A percentile compares a stretch with the other conserved stretches of the same genome.
Conservation (phyloP, 2,797 vertebrate species). For the Hirundo rustica region DNA sequence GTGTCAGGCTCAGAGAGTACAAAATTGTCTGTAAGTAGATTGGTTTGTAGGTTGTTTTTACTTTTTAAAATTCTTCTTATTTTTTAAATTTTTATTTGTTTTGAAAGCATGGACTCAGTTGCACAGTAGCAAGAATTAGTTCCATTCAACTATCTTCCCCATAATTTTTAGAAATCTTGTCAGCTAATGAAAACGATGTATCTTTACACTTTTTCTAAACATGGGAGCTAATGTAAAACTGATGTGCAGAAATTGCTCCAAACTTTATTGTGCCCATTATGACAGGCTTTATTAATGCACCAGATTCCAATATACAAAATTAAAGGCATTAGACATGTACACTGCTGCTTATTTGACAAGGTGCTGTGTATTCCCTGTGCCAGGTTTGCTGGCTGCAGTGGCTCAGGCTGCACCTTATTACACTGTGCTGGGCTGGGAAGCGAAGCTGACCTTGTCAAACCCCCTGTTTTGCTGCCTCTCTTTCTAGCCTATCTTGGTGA, state of each 20-base stretch:
- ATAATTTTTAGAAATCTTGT: not conserved
- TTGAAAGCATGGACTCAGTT: not conserved
- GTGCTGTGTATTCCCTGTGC: not conserved
- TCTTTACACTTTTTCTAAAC: not conserved
- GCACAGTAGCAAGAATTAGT: not conserved
- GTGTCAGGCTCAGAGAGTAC: not conserved
- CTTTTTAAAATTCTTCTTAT: too few relatives aligned
- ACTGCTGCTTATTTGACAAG: not conserved
- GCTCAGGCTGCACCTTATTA: not conserved
- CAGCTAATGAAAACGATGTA: not conserved
- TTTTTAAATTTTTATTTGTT: not conserved
- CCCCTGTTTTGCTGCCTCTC: not conserved
- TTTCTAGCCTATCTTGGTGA: not conserved
- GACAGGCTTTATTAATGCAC: not conserved
- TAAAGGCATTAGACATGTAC: conserved; percentile 1
- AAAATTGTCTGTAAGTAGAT: not conserved
- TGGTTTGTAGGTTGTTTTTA: not conserved
- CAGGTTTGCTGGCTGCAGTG: not conserved
- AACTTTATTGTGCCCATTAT: not conserved
- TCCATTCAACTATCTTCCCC: not conserved
- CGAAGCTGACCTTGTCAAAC: not conserved
- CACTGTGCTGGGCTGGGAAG: not conserved
- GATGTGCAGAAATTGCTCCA: not conserved
- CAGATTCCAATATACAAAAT: not conserved
- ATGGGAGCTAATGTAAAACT: not conserved